Conservation (phyloP, 2,888 invertebrate species). For the Dryobotodes eremita region DNA sequence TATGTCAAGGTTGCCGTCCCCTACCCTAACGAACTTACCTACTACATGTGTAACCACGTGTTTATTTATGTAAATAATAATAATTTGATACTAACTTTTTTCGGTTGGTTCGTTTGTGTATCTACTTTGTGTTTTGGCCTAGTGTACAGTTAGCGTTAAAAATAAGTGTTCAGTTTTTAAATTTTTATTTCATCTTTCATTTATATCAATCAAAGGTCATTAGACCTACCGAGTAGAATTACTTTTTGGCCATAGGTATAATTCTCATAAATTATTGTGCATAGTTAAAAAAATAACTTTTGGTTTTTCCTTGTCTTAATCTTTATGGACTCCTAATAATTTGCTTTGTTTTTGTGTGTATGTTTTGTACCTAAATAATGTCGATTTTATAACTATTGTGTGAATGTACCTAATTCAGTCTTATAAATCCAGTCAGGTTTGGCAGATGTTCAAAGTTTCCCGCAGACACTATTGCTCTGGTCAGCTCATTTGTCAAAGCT, state of each 20-base stretch:
- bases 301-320: neutral
- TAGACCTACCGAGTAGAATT: neutral
- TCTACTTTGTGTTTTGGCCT: neutral
- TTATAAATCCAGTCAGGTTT: slow-evolving; percentile 25
- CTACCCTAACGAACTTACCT: slow-evolving; percentile 72
- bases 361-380: neutral
- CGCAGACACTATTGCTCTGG: neutral
- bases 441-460: slow-evolving; percentile 26
- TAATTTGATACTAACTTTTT: slow-evolving; percentile 7
- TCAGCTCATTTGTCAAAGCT: slow-evolving; percentile 39
- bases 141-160: neutral
- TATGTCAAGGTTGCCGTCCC: slow-evolving; percentile 82
- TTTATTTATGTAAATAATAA: slow-evolving; percentile 49
- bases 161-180: neutral
- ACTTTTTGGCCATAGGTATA: neutral
- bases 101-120: neutral
- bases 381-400: neutral
- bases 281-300: neutral
- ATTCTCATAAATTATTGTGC: neutral
- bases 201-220: neutral
- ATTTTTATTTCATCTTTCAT: neutral
- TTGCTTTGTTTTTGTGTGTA: neutral
- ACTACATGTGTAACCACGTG: slow-evolving; percentile 58
- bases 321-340: neutral
- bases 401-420: neutral